Percentiles rank a stretch among this genome's conserved stretches.
Evolutionary conservation across 2,113 vertebrate species (phyloP).

Genomic region (Campylorhamphus procurvoides): DNA sequence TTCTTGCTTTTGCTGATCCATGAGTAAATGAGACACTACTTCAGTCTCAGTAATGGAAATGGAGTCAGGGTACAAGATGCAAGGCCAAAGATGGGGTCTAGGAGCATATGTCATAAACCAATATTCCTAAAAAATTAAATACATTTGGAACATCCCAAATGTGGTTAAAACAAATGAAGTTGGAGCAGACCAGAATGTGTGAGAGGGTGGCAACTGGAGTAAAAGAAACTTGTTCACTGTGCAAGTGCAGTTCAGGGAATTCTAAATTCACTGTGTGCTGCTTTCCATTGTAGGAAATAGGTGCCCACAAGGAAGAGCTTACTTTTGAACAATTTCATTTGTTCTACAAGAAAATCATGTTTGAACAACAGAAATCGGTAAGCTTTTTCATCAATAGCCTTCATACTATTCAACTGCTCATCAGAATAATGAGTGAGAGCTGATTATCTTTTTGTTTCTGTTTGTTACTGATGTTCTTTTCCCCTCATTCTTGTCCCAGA

Average conservation of each 20-base stretch:
- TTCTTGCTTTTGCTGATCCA: neutral
- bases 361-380: constrained; percentile 92
- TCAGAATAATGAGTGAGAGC: neutral
- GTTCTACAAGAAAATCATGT: constrained; percentile 96
- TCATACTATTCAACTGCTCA: neutral
- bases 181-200: neutral
- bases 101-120: neutral
- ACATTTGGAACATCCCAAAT: neutral
- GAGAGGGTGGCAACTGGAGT: neutral
- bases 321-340: constrained; percentile 95
- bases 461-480: neutral
- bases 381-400: constrained; percentile 2
- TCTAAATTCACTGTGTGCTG: neutral
- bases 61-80: neutral
- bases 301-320: constrained; percentile 87
- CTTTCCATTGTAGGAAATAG: constrained; percentile 81
- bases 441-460: neutral
- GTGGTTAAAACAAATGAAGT: neutral
- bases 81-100: neutral
- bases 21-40: neutral
- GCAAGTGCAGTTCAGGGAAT: neutral
- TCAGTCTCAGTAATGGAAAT: neutral
- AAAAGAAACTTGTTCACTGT: neutral
- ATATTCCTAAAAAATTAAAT: neutral
- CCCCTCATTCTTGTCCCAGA: neutral